phyloP scores from a whole-genome alignment of 2,888 invertebrate species.

The Drosophila sordidula region DNA sequence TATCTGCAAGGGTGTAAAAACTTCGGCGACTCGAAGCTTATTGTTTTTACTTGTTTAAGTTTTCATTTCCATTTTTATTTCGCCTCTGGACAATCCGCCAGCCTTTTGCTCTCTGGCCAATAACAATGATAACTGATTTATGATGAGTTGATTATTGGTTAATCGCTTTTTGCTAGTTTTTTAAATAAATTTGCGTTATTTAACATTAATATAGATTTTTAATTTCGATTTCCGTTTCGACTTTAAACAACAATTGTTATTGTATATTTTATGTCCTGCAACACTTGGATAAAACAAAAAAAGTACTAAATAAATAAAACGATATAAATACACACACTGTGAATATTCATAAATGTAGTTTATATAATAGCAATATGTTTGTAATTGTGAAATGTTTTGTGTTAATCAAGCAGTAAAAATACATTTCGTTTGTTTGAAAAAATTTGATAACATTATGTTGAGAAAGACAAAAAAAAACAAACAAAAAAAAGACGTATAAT shows the following conservation, averaged over 20 bases:
- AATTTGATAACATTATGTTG: not conserved
- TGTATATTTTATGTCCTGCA: slow-evolving; percentile 44
- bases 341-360: slow-evolving; percentile 36
- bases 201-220: slow-evolving; percentile 10
- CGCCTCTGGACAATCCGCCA: slow-evolving; percentile 10
- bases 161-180: not conserved
- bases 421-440: not conserved
- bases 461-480: not conserved
- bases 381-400: slow-evolving; percentile 15
- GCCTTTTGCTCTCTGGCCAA: not conserved
- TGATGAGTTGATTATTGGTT: not conserved
- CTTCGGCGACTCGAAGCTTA: not conserved
- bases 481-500: not conserved
- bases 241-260: slow-evolving; percentile 1
- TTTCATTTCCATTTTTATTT: slow-evolving; percentile 2
- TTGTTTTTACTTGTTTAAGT: not conserved
- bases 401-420: slow-evolving; percentile 3
- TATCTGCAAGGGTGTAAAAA: not conserved
- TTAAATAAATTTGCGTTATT: not conserved
- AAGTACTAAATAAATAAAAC: slow-evolving; percentile 2
- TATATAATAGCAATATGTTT: slow-evolving; percentile 7
- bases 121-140: slow-evolving; percentile 3
- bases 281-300: slow-evolving; percentile 2
- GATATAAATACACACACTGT: slow-evolving; percentile 26
- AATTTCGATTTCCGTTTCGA: slow-evolving; percentile 6